Percentiles rank a stretch among this genome's conserved stretches.
phyloP scores from a whole-genome alignment of 37 sponge, comb jelly and placozoan species.

The Sycon ciliatum region DNA sequence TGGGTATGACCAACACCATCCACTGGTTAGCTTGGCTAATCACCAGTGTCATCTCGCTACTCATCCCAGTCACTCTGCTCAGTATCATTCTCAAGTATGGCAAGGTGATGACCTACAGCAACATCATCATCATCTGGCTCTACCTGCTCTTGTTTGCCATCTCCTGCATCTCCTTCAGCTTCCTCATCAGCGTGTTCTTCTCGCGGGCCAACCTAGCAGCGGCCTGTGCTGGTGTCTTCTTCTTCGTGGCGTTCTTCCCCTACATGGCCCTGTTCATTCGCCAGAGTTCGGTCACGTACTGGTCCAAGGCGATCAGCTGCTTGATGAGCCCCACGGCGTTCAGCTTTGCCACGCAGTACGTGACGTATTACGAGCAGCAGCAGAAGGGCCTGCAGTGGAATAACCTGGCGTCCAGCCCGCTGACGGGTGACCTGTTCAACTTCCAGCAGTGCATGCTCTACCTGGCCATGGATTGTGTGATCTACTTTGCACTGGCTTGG shows the following conservation, averaged over 20 bases:
- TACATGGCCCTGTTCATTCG: background rate
- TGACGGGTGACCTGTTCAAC: background rate
- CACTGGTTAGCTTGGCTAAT: constrained; percentile 76
- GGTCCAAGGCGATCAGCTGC: background rate
- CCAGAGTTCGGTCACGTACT: background rate
- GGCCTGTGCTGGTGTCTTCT: background rate
- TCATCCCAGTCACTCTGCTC: constrained; percentile 51
- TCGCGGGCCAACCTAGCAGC: background rate
- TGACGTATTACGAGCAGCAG: constrained; percentile 17
- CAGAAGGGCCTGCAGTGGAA: constrained; percentile 24
- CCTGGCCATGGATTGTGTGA: no score
- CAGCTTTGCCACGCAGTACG: no score
- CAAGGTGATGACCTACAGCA: constrained; percentile 22
- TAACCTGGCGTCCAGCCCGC: constrained; percentile 15
- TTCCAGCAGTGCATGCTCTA: no score
- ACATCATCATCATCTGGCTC: constrained; percentile 20
- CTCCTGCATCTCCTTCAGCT: constrained; percentile 25
- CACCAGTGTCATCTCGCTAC: constrained; percentile 71
- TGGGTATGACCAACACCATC: constrained; percentile 70
- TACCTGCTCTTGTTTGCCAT: constrained; percentile 30
- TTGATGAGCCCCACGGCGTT: no score
- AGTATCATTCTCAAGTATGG: constrained; percentile 55
- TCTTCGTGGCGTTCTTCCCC: constrained; percentile 5
- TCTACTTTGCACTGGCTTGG: no score
- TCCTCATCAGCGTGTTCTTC: constrained; percentile 15